Conservation (phyloP, 2,113 vertebrate species). For the Leucopternis melanops region DNA sequence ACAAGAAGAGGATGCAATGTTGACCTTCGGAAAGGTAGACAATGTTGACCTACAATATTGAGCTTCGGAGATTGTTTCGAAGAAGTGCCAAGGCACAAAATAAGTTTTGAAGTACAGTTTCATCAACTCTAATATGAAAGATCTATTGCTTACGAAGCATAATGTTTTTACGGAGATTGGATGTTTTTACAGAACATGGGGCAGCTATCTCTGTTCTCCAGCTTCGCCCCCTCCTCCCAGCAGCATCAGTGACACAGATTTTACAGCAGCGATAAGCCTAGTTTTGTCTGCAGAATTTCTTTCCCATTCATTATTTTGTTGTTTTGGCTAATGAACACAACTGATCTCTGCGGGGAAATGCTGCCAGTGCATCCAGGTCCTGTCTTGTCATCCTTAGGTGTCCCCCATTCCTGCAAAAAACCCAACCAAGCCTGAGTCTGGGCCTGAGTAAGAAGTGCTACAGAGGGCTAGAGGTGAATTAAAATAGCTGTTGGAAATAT, state of each 20-base stretch:
- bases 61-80: too few species aligned
- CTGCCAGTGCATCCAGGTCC: background rate
- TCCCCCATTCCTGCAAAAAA: background rate
- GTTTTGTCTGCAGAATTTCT: background rate
- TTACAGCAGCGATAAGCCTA: conserved; percentile 2
- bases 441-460: background rate
- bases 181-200: too few species aligned
- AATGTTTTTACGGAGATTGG: too few species aligned
- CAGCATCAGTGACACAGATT: conserved; percentile 28
- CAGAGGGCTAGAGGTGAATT: background rate
- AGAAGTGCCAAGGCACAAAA: too few species aligned
- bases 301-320: conserved; percentile 41
- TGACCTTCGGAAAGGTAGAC: too few species aligned
- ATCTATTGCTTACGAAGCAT: too few species aligned
- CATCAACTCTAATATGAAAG: too few species aligned
- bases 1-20: too few species aligned
- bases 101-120: too few species aligned
- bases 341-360: conserved; percentile 9
- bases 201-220: conserved; percentile 10
- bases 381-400: background rate
- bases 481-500: background rate
- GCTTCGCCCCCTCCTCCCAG: conserved; percentile 4
- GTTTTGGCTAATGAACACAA: conserved; percentile 37
- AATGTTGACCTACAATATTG: too few species aligned
- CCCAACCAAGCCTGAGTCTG: background rate